Base-by-base conservation (phyloP, 2,888 invertebrate species). In the Andricus curvator region DNA sequence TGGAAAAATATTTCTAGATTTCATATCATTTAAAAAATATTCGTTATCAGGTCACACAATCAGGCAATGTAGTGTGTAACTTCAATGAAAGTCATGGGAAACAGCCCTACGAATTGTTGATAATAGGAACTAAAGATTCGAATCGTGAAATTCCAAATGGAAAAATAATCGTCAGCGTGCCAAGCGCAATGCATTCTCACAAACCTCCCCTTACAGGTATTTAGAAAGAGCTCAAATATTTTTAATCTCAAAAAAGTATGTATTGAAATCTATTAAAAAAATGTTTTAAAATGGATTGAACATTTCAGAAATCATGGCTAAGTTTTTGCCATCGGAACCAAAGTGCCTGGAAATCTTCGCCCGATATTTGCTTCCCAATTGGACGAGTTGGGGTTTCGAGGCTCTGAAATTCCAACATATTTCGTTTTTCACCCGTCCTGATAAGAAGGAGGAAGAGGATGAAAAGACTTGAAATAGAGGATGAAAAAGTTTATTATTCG, bases 131-230 rank as follows among this genome's bases (percentile, higher is more conserved):
- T 87, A 88, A 93, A 80, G 84, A 86, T 48, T 70, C 82, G 29
- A 93, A 93, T 1, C 85, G 90, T 13, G 83, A 89, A 67, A 86
- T 94, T 85, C 92, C 94, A 4, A 91, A 94, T 83, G 92, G 94
- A 8, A 95, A 95, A 90, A 89, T 97, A 67, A 91, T 99, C 79
- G 93, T 97, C 25, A 98, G 98, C 92, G 94, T 98, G 33, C 99
- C 99, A 0, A 98, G 98, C 93, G 96, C 97, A 22, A 94, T 99
- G 81, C 99, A 99, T 93, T 99, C 99, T 0, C 98, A 98, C 91
- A 99, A 99, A 93, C 99, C 99, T 64, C 98, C 98, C 0, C 93
- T 99, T 79, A 89, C 94, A 86, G 95, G 96, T 95, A 94, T 29
- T 15, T 13, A 56, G 3, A 9, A 56, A 56, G n/a, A 8, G 56